Base-by-base conservation (phyloP, 2,888 invertebrate genomes). In the Idaea dimidiata region DNA sequence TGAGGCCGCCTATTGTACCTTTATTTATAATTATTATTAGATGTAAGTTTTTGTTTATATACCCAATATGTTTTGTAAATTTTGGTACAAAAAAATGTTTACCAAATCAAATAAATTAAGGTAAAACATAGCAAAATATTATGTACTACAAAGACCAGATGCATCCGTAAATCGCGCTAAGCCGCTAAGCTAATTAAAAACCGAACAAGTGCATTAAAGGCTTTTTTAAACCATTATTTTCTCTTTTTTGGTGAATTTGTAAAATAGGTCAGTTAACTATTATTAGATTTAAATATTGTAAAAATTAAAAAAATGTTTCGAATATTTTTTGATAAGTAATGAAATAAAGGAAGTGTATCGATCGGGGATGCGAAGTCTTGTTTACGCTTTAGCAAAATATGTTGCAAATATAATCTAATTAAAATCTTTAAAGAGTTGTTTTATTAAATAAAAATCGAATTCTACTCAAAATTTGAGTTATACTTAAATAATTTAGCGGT, bases 371-470 rank as follows among this genome's bases (percentile, higher is more conserved):
- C 77, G 78, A 70, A 74, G 81, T 83, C 79, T 84, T 80, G 85
- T 78, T 84, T 86, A 88, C 85, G 87, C 87, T 88, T 87, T 85
- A 82, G 80, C 83, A 82, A 82, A 77, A 85, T 87, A 85, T 79
- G 83, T 87, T 87, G 87, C 85, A 84, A 88, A 86, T 88, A 88
- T 83, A 87, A 8, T 78, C 79, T 85, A 86, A 84, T 82, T 82
- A 76, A 85, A 78, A 82, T 81, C 81, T 77, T 74, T 75, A 62
- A 24, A 60, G 59, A 16, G 64, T 72, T 66, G 70, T 80, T 84
- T 84, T 76, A 70, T 75, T 80, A 61, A 43, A 58, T 43, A 0
- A 8, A 43, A 8, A 43, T 8, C 43, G n/a, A n/a, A n/a, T n/a
- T n/a, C n/a, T n/a, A n/a, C n/a, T n/a, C n/a, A n/a, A n/a, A n/a